phyloP scores from a whole-genome alignment of 2,797 vertebrate species.

The Picus viridis region DNA sequence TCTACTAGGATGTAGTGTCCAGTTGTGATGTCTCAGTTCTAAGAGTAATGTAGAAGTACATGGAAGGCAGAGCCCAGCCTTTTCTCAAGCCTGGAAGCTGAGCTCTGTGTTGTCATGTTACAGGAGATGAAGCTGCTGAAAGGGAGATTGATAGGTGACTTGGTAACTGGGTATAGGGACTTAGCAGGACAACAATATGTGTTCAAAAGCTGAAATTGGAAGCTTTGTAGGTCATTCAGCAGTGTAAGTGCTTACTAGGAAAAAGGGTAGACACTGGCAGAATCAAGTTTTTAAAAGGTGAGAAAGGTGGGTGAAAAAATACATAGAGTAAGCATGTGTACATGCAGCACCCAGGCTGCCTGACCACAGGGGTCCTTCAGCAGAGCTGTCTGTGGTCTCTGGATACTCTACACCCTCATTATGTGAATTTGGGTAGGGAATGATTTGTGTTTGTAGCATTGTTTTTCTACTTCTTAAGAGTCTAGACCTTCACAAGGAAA shows the following conservation, averaged over 20 bases:
- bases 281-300: not conserved
- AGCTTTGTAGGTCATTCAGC: slow-evolving; percentile 44
- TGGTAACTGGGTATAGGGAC: slow-evolving; percentile 33
- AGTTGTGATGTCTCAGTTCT: slow-evolving; percentile 8
- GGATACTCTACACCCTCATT: not conserved
- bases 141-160: slow-evolving; percentile 41
- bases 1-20: not conserved
- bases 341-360: not conserved
- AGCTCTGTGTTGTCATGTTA: slow-evolving; percentile 34
- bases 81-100: slow-evolving; percentile 22
- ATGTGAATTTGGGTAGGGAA: not conserved
- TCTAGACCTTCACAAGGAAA: not conserved
- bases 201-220: slow-evolving; percentile 60
- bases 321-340: not conserved
- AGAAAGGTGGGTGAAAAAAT: not conserved
- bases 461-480: not conserved
- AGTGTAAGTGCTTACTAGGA: not conserved
- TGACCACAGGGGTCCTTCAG: not conserved
- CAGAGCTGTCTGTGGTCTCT: not conserved
- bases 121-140: slow-evolving; percentile 50
- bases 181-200: slow-evolving; percentile 16
- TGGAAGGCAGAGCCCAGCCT: not conserved
- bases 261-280: not conserved
- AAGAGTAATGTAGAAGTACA: not conserved
- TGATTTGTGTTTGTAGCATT: not conserved